A percentile compares a stretch with the other conserved stretches of the same genome.
phyloP scores from a whole-genome alignment of 2,888 invertebrate genomes.

The Chirona hameri region DNA sequence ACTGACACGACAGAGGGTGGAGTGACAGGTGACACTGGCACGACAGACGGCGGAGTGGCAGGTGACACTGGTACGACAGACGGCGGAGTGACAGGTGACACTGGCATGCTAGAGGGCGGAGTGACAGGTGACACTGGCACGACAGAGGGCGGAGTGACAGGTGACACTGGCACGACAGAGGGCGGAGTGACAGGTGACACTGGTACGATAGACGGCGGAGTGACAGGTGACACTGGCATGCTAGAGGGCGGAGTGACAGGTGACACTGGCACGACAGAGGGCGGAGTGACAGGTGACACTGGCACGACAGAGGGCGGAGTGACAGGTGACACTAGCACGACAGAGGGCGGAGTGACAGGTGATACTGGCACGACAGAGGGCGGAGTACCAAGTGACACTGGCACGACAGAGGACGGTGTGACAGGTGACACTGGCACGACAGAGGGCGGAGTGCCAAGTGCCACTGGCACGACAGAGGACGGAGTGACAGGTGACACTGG shows the following conservation, averaged over 20 bases:
- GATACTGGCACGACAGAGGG: not conserved
- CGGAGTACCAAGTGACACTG: too few relatives aligned
- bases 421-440: too few relatives aligned
- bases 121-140: too few relatives aligned
- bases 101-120: not conserved
- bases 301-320: not conserved
- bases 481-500: not conserved
- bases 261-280: not conserved
- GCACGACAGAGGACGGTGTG: too few relatives aligned
- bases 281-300: not conserved
- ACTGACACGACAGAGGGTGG: too few relatives aligned
- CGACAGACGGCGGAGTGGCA: not conserved
- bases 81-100: not conserved
- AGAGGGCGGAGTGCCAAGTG: not conserved
- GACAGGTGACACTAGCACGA: too few relatives aligned
- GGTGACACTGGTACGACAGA: not conserved
- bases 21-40: too few relatives aligned
- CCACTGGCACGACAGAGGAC: too few relatives aligned
- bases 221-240: too few relatives aligned
- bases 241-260: not conserved
- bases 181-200: too few relatives aligned
- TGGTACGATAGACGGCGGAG: too few relatives aligned
- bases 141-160: not conserved
- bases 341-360: not conserved
- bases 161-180: not conserved